Base-by-base conservation (phyloP, 2,113 vertebrate species). In the Cyanistes caeruleus region DNA sequence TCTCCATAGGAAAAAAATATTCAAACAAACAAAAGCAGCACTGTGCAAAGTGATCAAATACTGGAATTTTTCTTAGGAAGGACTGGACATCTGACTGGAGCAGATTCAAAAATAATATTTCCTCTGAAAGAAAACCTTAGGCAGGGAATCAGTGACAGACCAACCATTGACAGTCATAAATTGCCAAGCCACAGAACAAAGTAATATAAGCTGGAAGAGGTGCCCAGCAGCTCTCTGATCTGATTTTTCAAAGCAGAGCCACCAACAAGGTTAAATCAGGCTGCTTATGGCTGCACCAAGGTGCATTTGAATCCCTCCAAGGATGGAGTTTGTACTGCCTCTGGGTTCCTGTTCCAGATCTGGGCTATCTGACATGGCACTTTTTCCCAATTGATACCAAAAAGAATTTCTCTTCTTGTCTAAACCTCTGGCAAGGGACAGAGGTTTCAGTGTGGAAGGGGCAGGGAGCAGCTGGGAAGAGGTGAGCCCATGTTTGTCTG, bases 401-500 rank as follows among this genome's bases (percentile, higher is more conserved):
- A n/a, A 0, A 3, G 17, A 27, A n/a, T 76, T 73, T 84, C 33
- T 13, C 15, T 68, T 63, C 60, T 59, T 76, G 8, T 28, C n/a
- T 55, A 55, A 68, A 91, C 58, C 33, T 59, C 72, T 43, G 74
- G 39, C 0, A 0, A 49, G 22, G 24, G n/a, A 15, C 41, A 65
- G 60, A 78, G 8, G 7, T 89, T 70, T 81, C 64, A 15, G 1
- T 33, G 64, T 39, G 65, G 49, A 44, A 68, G 31, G 43, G 27
- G 2, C n/a, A 58, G 21, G 33, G 43, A 83, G 25, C 23, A 48
- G 33, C 37, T 27, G n/a, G 30, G 46, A 60, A 35, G 20, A 53
- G 23, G 2, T 11, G 2, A 78, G 30, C 37, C n/a, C 6, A 13
- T 5, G 1, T 65, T 62, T 2, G 1, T 31, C 30, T 2, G 5